Percentiles rank a stretch among this genome's conserved stretches.
Evolutionary conservation across 1,140 invertebrate species (phyloP).

Genomic region (Musca domestica): DNA sequence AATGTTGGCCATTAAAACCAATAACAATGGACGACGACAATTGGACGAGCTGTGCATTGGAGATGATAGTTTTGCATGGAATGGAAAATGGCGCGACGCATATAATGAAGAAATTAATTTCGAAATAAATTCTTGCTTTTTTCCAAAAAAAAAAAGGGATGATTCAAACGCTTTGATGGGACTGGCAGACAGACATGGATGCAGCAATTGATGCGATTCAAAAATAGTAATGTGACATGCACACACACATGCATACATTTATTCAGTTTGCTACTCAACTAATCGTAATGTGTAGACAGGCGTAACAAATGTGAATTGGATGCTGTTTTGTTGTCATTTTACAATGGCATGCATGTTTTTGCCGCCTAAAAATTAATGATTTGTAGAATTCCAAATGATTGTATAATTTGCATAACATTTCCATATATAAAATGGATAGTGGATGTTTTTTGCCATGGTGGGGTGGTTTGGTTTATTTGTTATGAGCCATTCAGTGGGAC

Average conservation of each 20-base stretch:
- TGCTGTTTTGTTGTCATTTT: too few species aligned
- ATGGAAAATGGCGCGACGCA: slow-evolving; percentile 3
- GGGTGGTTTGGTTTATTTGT: too few species aligned
- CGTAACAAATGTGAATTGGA: neutral
- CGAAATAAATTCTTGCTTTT: neutral
- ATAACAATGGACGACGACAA: too few species aligned
- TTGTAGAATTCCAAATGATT: neutral
- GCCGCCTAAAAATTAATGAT: neutral
- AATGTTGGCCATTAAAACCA: too few species aligned
- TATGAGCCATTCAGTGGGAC: too few species aligned
- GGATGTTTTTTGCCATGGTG: too few species aligned
- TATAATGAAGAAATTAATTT: slow-evolving; percentile 12
- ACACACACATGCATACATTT: neutral
- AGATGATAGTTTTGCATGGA: neutral
- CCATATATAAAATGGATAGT: too few species aligned
- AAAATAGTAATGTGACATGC: neutral
- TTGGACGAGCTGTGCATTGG: too few species aligned
- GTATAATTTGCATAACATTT: too few species aligned
- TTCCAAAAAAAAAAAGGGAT: slow-evolving; percentile 8
- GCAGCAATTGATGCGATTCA: neutral
- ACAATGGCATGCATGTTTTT: neutral
- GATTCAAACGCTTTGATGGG: neutral
- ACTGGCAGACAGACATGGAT: neutral
- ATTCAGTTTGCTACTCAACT: too few species aligned
- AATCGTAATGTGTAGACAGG: neutral